phyloP scores from a whole-genome alignment of 2,113 vertebrate genomes.

The Turnix velox region DNA sequence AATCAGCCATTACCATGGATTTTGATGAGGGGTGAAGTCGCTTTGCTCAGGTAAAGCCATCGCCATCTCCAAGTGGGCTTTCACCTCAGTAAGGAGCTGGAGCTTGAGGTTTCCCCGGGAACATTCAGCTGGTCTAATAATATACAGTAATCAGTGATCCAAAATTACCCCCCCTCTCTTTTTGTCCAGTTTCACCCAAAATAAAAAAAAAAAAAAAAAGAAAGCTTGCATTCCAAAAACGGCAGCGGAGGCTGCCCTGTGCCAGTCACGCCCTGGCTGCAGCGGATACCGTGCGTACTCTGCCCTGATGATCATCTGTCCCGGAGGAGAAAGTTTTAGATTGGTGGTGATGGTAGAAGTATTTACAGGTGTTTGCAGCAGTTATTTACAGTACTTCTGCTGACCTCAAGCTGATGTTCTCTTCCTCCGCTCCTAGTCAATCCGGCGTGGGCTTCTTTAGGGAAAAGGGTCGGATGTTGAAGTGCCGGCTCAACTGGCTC shows the following conservation, averaged over 20 bases:
- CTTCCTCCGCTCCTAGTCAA: constrained; percentile 88
- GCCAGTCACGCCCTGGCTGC: constrained; percentile 30
- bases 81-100: background rate
- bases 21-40: background rate
- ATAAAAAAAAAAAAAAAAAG: too few relatives aligned
- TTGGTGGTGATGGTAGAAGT: constrained; percentile 82
- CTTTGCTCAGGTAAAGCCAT: constrained; percentile 19
- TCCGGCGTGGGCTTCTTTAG: constrained; percentile 87
- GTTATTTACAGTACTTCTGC: constrained; percentile 82
- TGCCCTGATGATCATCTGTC: constrained; percentile 33
- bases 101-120: constrained; percentile 59
- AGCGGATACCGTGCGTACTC: background rate
- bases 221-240: background rate
- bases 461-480: constrained; percentile 91
- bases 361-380: constrained; percentile 72
- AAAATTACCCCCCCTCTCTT: constrained; percentile 1
- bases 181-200: constrained; percentile 34
- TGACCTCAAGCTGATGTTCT: constrained; percentile 80
- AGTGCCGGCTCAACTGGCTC: constrained; percentile 90
- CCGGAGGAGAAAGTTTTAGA: constrained; percentile 53
- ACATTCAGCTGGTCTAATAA: constrained; percentile 77
- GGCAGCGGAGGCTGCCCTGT: background rate
- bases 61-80: background rate
- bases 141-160: constrained; percentile 49
- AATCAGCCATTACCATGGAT: accelerated